Conservation (phyloP, 2,113 vertebrate species). For the Atrichornis clamosus region DNA sequence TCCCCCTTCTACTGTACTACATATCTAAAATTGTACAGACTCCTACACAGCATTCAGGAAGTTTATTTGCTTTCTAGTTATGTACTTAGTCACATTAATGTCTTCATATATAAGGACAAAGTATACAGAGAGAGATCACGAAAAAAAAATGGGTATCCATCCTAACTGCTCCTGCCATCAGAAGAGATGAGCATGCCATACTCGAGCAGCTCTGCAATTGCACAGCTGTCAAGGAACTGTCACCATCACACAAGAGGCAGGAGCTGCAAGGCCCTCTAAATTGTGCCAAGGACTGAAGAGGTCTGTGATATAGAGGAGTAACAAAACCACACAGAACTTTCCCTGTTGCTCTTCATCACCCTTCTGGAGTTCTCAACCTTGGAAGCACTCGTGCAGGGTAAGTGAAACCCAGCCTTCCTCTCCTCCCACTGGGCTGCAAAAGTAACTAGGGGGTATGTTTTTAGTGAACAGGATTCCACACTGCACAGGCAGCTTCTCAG, state of each 20-base stretch:
- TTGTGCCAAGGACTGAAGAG: background rate
- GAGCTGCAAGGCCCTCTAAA: background rate
- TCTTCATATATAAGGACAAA: background rate
- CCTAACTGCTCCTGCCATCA: background rate
- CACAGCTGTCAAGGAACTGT: background rate
- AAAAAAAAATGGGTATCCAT: background rate
- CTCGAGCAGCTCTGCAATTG: background rate
- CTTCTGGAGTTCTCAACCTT: background rate
- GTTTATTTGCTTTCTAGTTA: background rate
- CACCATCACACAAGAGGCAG: fast-evolving
- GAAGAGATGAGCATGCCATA: background rate
- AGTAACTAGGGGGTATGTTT: fast-evolving
- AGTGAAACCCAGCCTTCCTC: background rate
- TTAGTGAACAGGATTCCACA: background rate
- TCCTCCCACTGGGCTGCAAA: fast-evolving
- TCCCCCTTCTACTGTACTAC: background rate
- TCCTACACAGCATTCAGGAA: background rate
- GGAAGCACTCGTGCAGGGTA: background rate
- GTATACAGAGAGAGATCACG: background rate
- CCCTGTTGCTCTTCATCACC: background rate
- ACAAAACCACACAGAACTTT: fast-evolving
- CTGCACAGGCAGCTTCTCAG: background rate
- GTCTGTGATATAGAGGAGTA: background rate
- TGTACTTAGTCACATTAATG: background rate
- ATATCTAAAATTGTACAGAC: background rate